Base-by-base conservation (phyloP, 2,888 invertebrate genomes). In the Antheraea yamamai region DNA sequence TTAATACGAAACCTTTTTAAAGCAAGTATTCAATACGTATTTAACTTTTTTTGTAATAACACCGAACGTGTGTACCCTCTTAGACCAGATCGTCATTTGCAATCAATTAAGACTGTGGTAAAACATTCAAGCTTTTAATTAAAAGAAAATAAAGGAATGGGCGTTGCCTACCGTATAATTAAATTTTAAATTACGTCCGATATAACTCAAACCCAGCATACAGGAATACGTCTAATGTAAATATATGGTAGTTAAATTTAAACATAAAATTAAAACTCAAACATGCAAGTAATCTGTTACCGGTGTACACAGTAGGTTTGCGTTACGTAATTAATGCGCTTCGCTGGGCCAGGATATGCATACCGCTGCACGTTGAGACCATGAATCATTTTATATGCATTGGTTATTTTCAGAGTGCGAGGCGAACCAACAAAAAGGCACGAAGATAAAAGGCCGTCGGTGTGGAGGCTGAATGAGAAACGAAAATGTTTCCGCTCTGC, bases 331-430 rank as follows among this genome's bases (percentile, higher is more conserved):
- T 91, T 89, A 90, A 90, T 89, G 89, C 85, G 85, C 84, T 84
- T 76, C 81, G 80, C 84, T 83, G 83, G 85, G 81, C 85, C 81
- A 77, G 82, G 81, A 79, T 83, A 82, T 86, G 84, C 84, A 84
- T 82, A 81, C 81, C 80, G 79, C 78, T 78, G 85, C 81, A 87
- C 85, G 85, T 76, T 83, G 86, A 87, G 86, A 87, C 79, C 87
- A 89, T 90, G 88, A 88, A 91, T 91, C 89, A 92, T 91, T 91
- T 89, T 88, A 85, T 90, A 91, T 91, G 90, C 91, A 90, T 91
- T 90, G 89, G 88, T 86, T 89, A 88, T 89, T 87, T 87, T 82
- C 81, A 80, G 83, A 82, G 81, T 81, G 82, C 82, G 79, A 78
- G 80, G 76, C 66, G 64, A 74, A 73, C 80, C 76, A 80, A 79